Evolutionary conservation across 2,113 vertebrate species (phyloP).

Genomic region (Ageneiosus marmoratus): DNA sequence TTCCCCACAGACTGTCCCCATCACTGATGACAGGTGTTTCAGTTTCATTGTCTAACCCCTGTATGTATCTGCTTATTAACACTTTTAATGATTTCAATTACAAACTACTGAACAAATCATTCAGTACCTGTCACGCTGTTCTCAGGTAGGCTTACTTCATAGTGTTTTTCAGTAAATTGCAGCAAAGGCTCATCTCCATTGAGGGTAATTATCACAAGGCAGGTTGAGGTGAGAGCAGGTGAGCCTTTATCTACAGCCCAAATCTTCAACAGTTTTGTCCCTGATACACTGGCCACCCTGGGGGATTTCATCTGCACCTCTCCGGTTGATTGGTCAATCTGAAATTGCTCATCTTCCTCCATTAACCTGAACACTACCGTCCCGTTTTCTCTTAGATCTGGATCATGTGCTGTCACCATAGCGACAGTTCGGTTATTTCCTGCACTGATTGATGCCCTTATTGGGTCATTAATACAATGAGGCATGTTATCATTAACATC

Average conservation of each 20-base stretch:
- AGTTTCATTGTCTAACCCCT: no score
- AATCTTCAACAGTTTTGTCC: conserved; percentile 71
- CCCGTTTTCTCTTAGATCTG: conserved; percentile 82
- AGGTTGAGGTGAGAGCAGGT: conserved; percentile 73
- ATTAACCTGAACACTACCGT: conserved; percentile 72
- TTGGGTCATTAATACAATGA: conserved; percentile 74
- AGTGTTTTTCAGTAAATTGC: conserved; percentile 76
- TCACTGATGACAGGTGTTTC: no score
- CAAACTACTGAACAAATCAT: neutral
- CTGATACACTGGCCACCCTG: conserved; percentile 67
- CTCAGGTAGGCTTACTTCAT: conserved; percentile 77
- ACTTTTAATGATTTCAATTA: neutral
- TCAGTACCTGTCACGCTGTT: conserved; percentile 80
- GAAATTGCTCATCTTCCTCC: conserved; percentile 72
- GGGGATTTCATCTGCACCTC: conserved; percentile 75
- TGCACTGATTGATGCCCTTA: conserved; percentile 62
- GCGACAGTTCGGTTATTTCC: conserved; percentile 60
- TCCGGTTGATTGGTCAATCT: conserved; percentile 74
- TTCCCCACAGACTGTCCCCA: no score
- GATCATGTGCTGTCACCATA: conserved; percentile 74
- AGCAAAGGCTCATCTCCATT: conserved; percentile 73
- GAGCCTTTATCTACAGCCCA: conserved; percentile 77
- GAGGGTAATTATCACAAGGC: conserved; percentile 79
- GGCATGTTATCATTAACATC: conserved; percentile 92
- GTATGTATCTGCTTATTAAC: neutral